Base-by-base conservation (phyloP, 2,113 vertebrate species). In the Thalassarche chlororhynchos region DNA sequence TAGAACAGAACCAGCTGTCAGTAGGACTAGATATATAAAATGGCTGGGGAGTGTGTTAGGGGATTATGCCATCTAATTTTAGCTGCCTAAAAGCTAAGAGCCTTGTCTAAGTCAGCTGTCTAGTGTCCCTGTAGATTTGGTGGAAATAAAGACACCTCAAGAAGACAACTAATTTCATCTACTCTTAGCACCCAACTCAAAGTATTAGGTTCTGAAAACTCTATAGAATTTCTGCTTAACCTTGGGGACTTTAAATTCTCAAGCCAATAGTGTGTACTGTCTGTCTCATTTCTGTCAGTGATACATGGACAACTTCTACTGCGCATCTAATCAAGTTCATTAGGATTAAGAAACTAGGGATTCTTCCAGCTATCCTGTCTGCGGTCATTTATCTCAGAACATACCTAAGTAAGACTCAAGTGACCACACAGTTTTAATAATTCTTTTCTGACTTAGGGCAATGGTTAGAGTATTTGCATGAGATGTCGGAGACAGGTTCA, bases 1-100 rank as follows among this genome's bases (percentile, higher is more conserved):
- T 83, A 94, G 34, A 95, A 70, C 36, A 88, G 70, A 93, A 80
- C 66, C 93, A 97, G 93, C 92, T 95, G 75, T 91, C 93, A 92
- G 84, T 77, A 92, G 78, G 66, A 80, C 66, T 94, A 68, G 84
- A 72, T 69, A 31, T 17, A 52, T 61, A 76, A 94, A 96, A 91
- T 49, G 61, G 4, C 65, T 88, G 49, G n/a, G 52, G 69, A 96
- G 44, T 69, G 36, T 65, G 78, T 83, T 91, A 88, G 58, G 74
- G 91, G 90, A 94, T 94, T 94, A 77, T 72, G 23, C 8, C 34
- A 70, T 58, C 70, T 83, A 91, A 77, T 90, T 88, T 96, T 87
- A 95, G 75, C 57, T 85, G 34, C 62, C 32, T 88, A 62, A 94
- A 85, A 94, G 44, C 70, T 46, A 49, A 94, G 40, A 91, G 44